Evolutionary conservation across 23 tunicate genomes (phyloP), one percentile per base, ranked within the genome.

Genomic region (Halocynthia aurantium): DNA sequence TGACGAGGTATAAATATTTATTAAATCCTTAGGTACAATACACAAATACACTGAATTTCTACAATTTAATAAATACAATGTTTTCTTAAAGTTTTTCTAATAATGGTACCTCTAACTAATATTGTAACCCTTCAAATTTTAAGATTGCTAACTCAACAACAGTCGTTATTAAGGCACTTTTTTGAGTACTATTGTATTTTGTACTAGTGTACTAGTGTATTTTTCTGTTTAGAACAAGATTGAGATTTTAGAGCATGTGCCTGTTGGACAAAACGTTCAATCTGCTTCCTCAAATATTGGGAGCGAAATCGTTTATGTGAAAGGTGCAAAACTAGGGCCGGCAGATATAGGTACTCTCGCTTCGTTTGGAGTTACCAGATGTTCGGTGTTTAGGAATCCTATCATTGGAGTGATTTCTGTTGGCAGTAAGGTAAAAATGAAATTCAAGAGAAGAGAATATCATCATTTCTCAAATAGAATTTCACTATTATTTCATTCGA

Each of bases 401-500:
- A 78, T 78, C 21, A 87, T 94, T 31, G 95, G 84, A 6, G 87
- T 94, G 56, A 81, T 94, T 53, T 94, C 99, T 7, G 85, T 94
- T 66, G 99, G 99, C n/a, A 77, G 72, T n/a, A 88, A 94, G 86
- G 95, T 93, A 74, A n/a, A 62, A 52, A 13, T 58, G 63, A 58
- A 58, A 13, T 58, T 58, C 63, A 58, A 13, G 17, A 58, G 15
- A 13, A 2, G n/a, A 13, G 63, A n/a, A 58, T 58, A 6, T 65
- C 31, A 40, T 20, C 19, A 65, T 65, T 15, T 49, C 70, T 65
- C 4, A 31, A 31, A 31, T 31, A 4, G 44, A 31, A 31, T 31
- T 31, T 4, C 44, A 31, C 4, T 31, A 31, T 31, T 31, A 31
- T 31, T 31, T 31, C 44, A 31, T 31, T 31, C 4, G 44, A 31